phyloP scores from a whole-genome alignment of 1,140 invertebrate genomes.

The Panonychus citri region DNA sequence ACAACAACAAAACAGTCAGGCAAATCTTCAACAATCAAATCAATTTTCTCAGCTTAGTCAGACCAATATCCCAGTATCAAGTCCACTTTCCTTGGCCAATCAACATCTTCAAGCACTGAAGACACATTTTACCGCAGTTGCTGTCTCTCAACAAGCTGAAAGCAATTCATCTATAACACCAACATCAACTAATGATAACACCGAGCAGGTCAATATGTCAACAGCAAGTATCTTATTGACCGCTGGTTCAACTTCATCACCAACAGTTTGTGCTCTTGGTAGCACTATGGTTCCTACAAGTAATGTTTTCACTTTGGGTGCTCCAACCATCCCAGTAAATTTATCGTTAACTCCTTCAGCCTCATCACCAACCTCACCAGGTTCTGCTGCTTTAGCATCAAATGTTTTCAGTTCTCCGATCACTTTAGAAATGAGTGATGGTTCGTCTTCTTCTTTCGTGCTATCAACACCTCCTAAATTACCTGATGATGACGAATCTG shows the following conservation, averaged over 20 bases:
- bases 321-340: constrained; percentile 13
- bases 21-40: no score
- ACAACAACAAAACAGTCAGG: not conserved
- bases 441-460: not conserved
- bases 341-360: constrained; percentile 9
- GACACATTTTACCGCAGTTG: constrained; percentile 12
- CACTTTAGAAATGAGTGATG: not conserved
- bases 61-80: no score
- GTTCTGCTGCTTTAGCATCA: constrained; percentile 2
- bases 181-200: no score
- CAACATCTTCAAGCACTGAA: constrained; percentile 17
- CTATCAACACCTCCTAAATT: not conserved
- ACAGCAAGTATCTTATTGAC: not conserved
- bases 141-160: constrained; percentile 12
- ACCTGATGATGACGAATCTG: not conserved
- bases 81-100: not conserved
- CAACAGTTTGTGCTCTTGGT: constrained; percentile 13
- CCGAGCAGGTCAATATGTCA: no score
- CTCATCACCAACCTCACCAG: constrained; percentile 2
- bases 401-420: not conserved
- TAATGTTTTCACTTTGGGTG: constrained; percentile 9
- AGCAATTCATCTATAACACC: no score
- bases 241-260: not conserved
- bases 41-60: no score
- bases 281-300: constrained; percentile 13